Conservation (phyloP, 2,113 vertebrate species). For the Xenus cinereus region DNA sequence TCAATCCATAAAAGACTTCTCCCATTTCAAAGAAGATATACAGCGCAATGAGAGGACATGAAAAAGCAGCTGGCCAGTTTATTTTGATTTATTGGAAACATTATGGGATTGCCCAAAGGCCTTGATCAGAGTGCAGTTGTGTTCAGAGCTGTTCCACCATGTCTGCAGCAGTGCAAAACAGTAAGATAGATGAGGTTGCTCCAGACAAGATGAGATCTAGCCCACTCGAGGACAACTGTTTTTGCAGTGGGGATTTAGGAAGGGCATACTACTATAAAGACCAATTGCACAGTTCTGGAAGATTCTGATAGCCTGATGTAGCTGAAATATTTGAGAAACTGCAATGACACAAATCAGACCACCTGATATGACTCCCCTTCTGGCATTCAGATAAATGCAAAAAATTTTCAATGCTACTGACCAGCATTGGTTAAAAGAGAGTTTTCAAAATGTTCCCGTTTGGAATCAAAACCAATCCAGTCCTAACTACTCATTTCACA, state of each 20-base stretch:
- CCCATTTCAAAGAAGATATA: background rate
- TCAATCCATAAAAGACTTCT: background rate
- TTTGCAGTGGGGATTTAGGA: background rate
- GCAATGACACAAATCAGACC: background rate
- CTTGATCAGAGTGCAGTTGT: constrained; percentile 6
- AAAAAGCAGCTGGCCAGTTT: constrained; percentile 38
- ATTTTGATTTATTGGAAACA: constrained; percentile 38
- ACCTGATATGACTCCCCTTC: background rate
- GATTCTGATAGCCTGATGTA: background rate
- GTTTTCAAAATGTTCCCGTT: background rate
- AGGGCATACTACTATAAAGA: background rate
- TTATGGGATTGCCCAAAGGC: constrained; percentile 15
- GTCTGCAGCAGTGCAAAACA: background rate
- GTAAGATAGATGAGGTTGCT: constrained; percentile 1
- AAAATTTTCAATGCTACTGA: background rate
- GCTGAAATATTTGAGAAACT: background rate
- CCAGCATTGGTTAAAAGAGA: background rate
- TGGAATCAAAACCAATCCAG: background rate
- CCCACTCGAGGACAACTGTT: background rate
- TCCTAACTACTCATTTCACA: background rate
- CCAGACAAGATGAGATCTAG: background rate
- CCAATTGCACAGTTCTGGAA: background rate
- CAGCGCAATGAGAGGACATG: background rate
- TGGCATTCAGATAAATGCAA: background rate
- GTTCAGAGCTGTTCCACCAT: background rate